Conservation (phyloP, 2,888 invertebrate genomes). For the Portevinia maculata region DNA sequence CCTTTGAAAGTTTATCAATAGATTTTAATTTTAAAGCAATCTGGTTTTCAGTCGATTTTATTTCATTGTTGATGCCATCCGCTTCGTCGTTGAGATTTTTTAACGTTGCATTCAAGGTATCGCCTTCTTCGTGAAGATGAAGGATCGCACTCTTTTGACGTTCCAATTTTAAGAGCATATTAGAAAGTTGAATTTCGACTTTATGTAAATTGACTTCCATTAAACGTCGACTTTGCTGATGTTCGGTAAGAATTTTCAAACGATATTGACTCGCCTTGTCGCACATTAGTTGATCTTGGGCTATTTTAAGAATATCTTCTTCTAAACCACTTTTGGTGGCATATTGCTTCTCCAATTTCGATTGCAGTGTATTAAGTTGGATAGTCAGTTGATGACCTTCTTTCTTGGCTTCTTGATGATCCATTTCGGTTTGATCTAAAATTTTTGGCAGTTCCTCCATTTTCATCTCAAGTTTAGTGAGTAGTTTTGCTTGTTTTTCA, state of each 20-base stretch:
- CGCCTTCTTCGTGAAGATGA: constrained; percentile 77
- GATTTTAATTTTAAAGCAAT: constrained; percentile 84
- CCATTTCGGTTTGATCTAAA: constrained; percentile 86
- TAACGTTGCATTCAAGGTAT: constrained; percentile 78
- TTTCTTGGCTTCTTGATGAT: constrained; percentile 84
- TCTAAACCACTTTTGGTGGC: constrained; percentile 86
- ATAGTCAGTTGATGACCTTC: constrained; percentile 80
- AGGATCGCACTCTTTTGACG: constrained; percentile 79
- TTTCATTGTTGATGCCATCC: constrained; percentile 82
- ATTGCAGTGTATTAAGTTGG: constrained; percentile 80
- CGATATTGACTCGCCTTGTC: constrained; percentile 86
- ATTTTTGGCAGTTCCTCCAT: constrained; percentile 85
- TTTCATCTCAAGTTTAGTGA: constrained; percentile 84
- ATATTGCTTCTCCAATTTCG: constrained; percentile 84
- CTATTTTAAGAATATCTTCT: constrained; percentile 85
- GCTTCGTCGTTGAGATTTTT: constrained; percentile 82
- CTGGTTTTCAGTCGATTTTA: constrained; percentile 82
- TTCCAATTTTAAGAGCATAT: constrained; percentile 82
- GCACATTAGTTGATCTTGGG: constrained; percentile 88
- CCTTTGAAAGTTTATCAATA: constrained; percentile 83
- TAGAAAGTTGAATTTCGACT: constrained; percentile 85
- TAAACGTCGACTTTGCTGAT: constrained; percentile 83
- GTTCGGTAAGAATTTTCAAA: constrained; percentile 82
- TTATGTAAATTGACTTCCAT: constrained; percentile 81
- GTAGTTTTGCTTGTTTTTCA: constrained; percentile 84